phyloP scores from a whole-genome alignment of 2,113 vertebrate genomes.

The Herpetotheres cachinnans region DNA sequence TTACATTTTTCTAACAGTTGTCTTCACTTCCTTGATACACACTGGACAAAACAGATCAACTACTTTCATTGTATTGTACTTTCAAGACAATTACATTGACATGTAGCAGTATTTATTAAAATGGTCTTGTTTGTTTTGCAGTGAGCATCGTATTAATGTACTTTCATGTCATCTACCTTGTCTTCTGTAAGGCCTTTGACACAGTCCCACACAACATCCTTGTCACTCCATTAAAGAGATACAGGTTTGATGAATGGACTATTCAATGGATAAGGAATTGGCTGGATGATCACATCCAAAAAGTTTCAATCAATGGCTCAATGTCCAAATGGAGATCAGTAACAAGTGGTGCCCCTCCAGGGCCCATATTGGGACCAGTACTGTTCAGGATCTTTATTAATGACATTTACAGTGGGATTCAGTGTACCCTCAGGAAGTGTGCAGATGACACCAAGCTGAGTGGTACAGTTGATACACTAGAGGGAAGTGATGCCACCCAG shows the following conservation, averaged over 20 bases:
- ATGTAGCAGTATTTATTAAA: background rate
- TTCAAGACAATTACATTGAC: background rate
- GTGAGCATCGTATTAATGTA: accelerated
- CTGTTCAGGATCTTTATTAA: background rate
- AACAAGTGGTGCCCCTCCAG: background rate
- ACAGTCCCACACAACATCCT: background rate
- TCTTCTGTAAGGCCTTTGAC: background rate
- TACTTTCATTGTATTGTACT: background rate
- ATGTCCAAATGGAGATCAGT: background rate
- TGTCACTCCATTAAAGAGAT: background rate
- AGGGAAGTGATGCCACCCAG: background rate
- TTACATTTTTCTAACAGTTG: background rate
- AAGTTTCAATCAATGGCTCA: background rate
- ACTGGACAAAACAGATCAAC: background rate
- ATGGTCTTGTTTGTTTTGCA: background rate
- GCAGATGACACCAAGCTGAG: background rate
- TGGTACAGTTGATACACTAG: background rate
- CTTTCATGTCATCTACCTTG: background rate
- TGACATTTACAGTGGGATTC: background rate
- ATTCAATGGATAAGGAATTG: background rate
- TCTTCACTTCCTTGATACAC: background rate
- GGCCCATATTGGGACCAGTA: background rate
- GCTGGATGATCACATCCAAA: background rate
- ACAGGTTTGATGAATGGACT: background rate
- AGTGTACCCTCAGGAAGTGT: background rate